phyloP scores from a whole-genome alignment of 2,797 vertebrate species.

The Poeciliopsis presidionis region DNA sequence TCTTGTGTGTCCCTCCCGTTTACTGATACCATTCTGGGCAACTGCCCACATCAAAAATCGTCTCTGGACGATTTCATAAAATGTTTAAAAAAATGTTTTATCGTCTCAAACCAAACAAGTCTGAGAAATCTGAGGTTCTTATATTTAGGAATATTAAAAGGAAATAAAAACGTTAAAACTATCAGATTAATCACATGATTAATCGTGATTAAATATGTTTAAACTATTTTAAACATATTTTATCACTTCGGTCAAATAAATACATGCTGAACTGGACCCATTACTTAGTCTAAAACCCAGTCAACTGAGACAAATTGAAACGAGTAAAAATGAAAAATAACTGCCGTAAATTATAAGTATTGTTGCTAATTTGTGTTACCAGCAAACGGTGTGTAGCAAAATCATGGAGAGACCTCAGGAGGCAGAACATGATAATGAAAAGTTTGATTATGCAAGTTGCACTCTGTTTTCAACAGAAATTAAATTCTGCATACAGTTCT shows the following conservation, averaged over 20 bases:
- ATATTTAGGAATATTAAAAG: no score
- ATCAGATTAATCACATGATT: no score
- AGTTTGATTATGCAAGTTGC: slow-evolving; percentile 91
- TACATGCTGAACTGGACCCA: neutral
- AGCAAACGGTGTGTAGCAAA: slow-evolving; percentile 37
- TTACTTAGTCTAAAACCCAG: neutral
- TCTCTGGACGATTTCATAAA: no score
- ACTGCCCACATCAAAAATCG: no score
- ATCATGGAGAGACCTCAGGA: slow-evolving; percentile 84
- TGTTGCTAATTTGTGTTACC: neutral
- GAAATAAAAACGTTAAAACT: no score
- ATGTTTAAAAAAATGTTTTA: no score
- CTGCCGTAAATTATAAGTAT: neutral
- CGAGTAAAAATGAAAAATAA: neutral
- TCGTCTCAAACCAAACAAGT: no score
- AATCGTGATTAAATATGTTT: no score
- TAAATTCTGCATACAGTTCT: slow-evolving; percentile 92
- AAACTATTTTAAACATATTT: no score
- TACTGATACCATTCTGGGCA: no score
- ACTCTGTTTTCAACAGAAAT: slow-evolving; percentile 88
- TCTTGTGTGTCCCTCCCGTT: no score
- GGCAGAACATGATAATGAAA: slow-evolving; percentile 89
- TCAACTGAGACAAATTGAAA: neutral
- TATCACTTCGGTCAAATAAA: neutral
- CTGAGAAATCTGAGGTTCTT: no score